Evolutionary conservation across 2,113 vertebrate genomes (phyloP).

Genomic region (Turdus rufiventris): DNA sequence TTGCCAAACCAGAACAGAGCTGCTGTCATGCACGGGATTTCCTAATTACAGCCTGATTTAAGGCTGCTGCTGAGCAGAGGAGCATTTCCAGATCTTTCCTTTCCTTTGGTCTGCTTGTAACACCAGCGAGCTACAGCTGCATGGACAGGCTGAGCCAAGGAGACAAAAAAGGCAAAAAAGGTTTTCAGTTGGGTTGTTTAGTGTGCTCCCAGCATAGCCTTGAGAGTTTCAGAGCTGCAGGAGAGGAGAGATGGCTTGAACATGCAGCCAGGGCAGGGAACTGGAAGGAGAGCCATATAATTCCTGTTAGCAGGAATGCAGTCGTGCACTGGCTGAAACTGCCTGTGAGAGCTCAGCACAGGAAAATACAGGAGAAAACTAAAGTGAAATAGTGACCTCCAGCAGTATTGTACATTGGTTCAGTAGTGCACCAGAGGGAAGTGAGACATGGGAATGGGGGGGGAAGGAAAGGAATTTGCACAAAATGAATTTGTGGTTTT

Average conservation of each 20-base stretch:
- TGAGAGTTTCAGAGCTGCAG: background rate
- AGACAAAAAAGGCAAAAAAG: background rate
- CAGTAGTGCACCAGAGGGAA: background rate
- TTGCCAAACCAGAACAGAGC: background rate
- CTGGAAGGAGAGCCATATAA: background rate
- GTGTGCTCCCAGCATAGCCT: background rate
- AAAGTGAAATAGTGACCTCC: background rate
- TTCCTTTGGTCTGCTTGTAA: background rate
- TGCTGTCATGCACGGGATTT: background rate
- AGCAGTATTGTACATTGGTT: background rate
- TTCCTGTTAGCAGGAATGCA: background rate
- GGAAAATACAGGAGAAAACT: background rate
- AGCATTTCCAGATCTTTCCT: background rate
- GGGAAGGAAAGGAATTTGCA: background rate
- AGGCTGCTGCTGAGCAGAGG: background rate
- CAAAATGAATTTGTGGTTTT: background rate
- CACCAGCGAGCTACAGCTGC: background rate
- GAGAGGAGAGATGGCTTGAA: background rate
- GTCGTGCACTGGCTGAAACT: rapidly evolving
- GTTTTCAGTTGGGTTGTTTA: background rate
- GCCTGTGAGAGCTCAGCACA: background rate
- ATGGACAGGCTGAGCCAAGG: background rate
- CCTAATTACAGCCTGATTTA: background rate
- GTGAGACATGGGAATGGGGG: background rate
- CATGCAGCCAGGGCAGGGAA: background rate